Conservation (phyloP, 2,888 invertebrate species). For the Neoitamus cyanurus region DNA sequence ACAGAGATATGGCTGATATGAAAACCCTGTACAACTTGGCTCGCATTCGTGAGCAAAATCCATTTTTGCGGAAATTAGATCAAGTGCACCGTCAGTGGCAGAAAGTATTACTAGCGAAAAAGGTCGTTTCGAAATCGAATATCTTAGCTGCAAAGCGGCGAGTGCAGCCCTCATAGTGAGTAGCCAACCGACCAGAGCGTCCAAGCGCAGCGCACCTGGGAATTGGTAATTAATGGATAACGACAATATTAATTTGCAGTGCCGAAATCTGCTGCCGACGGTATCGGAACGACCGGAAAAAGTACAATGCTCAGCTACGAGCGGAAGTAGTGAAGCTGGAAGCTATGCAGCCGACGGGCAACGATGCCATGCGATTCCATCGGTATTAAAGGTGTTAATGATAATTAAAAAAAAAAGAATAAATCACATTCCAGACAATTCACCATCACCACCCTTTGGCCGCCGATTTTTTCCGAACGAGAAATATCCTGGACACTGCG, state of each 20-base stretch:
- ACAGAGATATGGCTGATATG: neutral
- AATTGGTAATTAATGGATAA: neutral
- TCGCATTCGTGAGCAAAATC: slow-evolving; percentile 25
- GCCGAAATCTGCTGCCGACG: neutral
- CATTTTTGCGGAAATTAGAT: slow-evolving; percentile 18
- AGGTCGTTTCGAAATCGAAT: slow-evolving; percentile 14
- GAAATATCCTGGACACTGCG: slow-evolving; percentile 65
- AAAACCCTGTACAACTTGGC: neutral
- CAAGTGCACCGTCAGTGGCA: slow-evolving; percentile 28
- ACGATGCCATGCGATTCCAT: slow-evolving; percentile 66
- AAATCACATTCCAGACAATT: slow-evolving; percentile 60
- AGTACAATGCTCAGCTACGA: slow-evolving; percentile 64
- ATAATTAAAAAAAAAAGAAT: slow-evolving; percentile 14
- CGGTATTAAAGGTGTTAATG: slow-evolving; percentile 57
- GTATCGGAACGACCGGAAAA: neutral
- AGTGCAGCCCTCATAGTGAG: neutral
- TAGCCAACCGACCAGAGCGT: neutral
- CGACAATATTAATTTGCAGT: neutral
- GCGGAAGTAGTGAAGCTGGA: slow-evolving; percentile 65
- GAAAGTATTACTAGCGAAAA: slow-evolving; percentile 23
- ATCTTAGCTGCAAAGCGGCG: neutral
- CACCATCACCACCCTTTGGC: slow-evolving; percentile 66
- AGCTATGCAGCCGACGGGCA: slow-evolving; percentile 65
- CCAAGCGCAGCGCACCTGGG: neutral
- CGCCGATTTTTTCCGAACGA: slow-evolving; percentile 64